Evolutionary conservation across 2,797 vertebrate genomes (phyloP).

Genomic region (Poecilia gillii): DNA sequence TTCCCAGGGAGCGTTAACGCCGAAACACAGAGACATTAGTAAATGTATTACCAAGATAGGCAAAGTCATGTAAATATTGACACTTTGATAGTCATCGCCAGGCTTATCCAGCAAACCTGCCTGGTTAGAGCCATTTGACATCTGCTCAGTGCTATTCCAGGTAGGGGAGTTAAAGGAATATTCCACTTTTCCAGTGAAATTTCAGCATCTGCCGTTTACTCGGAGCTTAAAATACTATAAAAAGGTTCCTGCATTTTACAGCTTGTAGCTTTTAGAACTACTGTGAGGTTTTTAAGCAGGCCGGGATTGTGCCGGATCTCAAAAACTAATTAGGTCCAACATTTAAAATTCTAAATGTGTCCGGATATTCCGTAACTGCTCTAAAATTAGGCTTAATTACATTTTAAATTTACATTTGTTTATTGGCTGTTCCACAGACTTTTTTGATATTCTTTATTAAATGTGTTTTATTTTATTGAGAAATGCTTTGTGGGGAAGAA

Average conservation of each 20-base stretch:
- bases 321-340: neutral
- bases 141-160: conserved; percentile 45
- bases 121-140: conserved; percentile 45
- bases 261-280: neutral
- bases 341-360: neutral
- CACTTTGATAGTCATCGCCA: conserved; percentile 46
- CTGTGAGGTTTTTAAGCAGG: neutral
- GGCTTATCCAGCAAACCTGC: conserved; percentile 32
- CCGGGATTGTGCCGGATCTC: neutral
- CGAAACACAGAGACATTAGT: conserved; percentile 28
- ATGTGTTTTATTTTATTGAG: neutral
- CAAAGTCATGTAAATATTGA: conserved; percentile 68
- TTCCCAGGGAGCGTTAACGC: conserved; percentile 22
- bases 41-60: conserved; percentile 46
- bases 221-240: neutral
- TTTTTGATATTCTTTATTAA: neutral
- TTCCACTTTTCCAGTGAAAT: neutral
- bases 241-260: neutral
- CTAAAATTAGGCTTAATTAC: neutral
- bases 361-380: neutral
- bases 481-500: neutral
- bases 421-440: neutral
- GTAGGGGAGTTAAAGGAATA: conserved; percentile 5
- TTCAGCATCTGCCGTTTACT: conserved; percentile 3
- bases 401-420: neutral